A percentile compares a stretch with the other conserved stretches of the same genome.
Evolutionary conservation across 2,113 vertebrate genomes (phyloP).

Genomic region (Chitala chitala): DNA sequence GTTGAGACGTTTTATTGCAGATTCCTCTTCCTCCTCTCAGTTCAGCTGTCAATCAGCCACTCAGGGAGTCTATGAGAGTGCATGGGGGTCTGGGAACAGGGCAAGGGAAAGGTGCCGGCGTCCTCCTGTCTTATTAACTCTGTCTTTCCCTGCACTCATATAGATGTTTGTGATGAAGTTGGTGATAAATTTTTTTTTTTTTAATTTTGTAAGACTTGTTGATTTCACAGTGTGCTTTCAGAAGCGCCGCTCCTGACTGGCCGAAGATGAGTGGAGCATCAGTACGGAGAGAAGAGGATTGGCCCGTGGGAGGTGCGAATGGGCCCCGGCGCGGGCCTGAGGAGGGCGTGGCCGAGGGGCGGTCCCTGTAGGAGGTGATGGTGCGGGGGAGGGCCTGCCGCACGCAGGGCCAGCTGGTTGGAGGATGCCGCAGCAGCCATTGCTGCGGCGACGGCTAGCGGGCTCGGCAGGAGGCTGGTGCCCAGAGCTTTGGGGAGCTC

Average conservation of each 20-base stretch:
- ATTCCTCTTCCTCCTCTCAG: constrained; percentile 42
- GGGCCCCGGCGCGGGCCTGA: constrained; percentile 80
- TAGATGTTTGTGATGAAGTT: constrained; percentile 38
- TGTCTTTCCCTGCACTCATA: constrained; percentile 39
- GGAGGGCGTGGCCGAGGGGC: constrained; percentile 76
- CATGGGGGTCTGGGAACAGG: constrained; percentile 45
- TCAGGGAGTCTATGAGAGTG: constrained; percentile 46
- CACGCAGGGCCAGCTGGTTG: constrained; percentile 70
- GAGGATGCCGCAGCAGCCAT: constrained; percentile 82
- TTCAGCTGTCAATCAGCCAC: constrained; percentile 34
- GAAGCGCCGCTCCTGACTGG: constrained; percentile 60
- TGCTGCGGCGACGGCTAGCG: constrained; percentile 77
- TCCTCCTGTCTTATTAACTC: constrained; percentile 32
- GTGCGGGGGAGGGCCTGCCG: constrained; percentile 59
- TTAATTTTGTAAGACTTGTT: constrained; percentile 55
- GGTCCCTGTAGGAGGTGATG: constrained; percentile 77
- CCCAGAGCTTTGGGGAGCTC: constrained; percentile 82
- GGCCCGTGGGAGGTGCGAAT: constrained; percentile 84
- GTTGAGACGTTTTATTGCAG: constrained; percentile 45
- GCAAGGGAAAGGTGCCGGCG: constrained; percentile 37
- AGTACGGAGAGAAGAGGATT: constrained; percentile 89
- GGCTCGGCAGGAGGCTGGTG: constrained; percentile 77
- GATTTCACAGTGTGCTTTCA: constrained; percentile 78
- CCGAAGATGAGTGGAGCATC: constrained; percentile 48
- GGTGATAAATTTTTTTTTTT: constrained; percentile 37